Conservation (phyloP, 2,113 vertebrate species). For the Syrrhaptes paradoxus region DNA sequence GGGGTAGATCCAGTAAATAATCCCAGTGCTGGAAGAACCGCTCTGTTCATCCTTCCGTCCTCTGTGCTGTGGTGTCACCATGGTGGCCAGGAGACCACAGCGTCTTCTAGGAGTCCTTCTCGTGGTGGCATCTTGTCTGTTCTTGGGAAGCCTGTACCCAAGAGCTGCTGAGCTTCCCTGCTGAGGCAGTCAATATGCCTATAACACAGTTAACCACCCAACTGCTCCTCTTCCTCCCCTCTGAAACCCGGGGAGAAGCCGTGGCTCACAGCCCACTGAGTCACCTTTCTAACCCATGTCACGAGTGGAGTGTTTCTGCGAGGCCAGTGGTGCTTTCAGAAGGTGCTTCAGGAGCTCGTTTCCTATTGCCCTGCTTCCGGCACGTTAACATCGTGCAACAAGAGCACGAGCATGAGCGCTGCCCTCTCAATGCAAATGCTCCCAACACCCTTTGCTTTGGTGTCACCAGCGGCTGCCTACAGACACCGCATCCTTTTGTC, state of each 20-base stretch:
- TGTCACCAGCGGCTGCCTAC: neutral
- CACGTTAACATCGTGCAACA: rapidly evolving
- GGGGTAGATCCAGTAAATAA: neutral
- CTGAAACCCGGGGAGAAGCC: neutral
- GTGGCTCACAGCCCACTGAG: neutral
- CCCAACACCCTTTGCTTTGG: neutral
- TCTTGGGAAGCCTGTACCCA: neutral
- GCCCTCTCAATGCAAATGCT: neutral
- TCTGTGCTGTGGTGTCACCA: neutral
- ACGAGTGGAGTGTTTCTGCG: rapidly evolving
- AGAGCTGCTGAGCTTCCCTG: neutral
- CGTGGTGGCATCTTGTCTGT: neutral
- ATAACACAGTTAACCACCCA: neutral
- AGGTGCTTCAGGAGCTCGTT: neutral
- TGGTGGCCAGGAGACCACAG: neutral
- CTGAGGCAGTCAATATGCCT: neutral
- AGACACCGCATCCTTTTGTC: neutral
- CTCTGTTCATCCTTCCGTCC: neutral
- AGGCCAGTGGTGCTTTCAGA: neutral
- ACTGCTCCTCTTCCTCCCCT: neutral
- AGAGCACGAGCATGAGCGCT: neutral
- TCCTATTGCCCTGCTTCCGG: neutral
- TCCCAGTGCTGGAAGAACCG: neutral
- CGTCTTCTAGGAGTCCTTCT: neutral
- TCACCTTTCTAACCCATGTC: neutral